Conservation (phyloP, 2,888 invertebrate genomes). For the Eristalinus aeneus region DNA sequence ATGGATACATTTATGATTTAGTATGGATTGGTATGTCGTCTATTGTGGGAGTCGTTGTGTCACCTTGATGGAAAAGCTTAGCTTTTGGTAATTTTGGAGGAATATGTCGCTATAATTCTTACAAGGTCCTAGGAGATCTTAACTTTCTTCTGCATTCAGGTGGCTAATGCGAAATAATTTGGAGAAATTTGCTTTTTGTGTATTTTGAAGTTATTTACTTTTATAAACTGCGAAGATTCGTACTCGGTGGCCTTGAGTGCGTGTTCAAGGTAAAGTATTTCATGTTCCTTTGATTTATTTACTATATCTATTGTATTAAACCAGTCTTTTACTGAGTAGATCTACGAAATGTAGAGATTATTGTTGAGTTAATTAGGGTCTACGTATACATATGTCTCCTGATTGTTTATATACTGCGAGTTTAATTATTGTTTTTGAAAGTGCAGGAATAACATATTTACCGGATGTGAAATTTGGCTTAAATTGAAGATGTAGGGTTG, state of each 20-base stretch:
- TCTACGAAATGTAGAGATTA: conserved; percentile 10
- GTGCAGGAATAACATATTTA: neutral
- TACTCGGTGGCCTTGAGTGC: neutral
- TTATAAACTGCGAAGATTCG: neutral
- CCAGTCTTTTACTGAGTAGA: conserved; percentile 23
- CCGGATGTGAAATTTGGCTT: neutral
- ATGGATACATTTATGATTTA: too few species aligned
- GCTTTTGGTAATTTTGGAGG: neutral
- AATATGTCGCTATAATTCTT: neutral
- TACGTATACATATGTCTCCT: neutral
- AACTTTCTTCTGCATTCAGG: neutral
- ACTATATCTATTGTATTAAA: conserved; percentile 20
- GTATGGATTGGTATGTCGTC: neutral
- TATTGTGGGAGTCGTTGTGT: neutral
- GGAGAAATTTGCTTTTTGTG: neutral
- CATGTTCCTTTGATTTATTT: neutral
- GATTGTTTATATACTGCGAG: neutral
- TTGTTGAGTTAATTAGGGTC: neutral
- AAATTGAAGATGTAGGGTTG: neutral
- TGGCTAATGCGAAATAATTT: neutral
- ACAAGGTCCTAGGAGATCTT: neutral
- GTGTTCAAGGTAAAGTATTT: conserved; percentile 14
- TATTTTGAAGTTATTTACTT: conserved; percentile 12
- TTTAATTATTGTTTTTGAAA: neutral
- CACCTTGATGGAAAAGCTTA: neutral